Percentiles rank a stretch among this genome's conserved stretches.
Evolutionary conservation across 2,797 vertebrate species (phyloP).

Genomic region (Helarctos malayanus): DNA sequence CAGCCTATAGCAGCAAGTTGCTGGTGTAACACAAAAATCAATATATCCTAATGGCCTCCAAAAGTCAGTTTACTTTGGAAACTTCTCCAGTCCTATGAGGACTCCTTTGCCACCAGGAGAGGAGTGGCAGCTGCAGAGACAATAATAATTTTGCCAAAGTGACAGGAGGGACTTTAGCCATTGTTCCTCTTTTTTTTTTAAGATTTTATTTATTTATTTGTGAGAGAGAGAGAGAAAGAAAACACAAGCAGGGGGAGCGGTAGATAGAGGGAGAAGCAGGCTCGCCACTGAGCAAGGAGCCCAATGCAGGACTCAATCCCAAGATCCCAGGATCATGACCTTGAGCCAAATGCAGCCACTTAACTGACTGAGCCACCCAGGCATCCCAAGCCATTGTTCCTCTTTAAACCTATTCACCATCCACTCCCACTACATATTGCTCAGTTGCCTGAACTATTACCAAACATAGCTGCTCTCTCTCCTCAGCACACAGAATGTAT

Average conservation of each 20-base stretch:
- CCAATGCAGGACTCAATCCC: too few relatives aligned
- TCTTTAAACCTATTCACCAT: not conserved
- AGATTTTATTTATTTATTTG: too few relatives aligned
- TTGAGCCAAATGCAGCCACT: too few relatives aligned
- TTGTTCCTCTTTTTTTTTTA: not conserved
- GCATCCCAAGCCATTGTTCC: not conserved
- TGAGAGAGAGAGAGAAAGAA: too few relatives aligned
- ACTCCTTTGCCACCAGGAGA: not conserved
- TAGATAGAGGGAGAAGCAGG: too few relatives aligned
- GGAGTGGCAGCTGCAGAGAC: not conserved
- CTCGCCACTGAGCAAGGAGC: too few relatives aligned
- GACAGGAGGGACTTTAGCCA: not conserved
- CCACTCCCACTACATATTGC: not conserved
- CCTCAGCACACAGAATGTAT: not conserved
- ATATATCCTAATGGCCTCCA: not conserved
- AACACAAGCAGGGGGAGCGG: too few relatives aligned
- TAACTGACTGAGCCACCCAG: too few relatives aligned
- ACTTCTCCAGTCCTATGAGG: not conserved
- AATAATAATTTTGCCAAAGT: constrained; percentile 11
- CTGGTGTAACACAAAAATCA: not conserved
- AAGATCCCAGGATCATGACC: too few relatives aligned
- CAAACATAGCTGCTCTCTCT: not conserved
- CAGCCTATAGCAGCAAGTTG: not conserved
- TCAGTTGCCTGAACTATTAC: not conserved
- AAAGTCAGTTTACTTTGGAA: not conserved